Evolutionary conservation across 53 echinoderm and acorn worm species (phyloP).

Genomic region (Astropecten irregularis): DNA sequence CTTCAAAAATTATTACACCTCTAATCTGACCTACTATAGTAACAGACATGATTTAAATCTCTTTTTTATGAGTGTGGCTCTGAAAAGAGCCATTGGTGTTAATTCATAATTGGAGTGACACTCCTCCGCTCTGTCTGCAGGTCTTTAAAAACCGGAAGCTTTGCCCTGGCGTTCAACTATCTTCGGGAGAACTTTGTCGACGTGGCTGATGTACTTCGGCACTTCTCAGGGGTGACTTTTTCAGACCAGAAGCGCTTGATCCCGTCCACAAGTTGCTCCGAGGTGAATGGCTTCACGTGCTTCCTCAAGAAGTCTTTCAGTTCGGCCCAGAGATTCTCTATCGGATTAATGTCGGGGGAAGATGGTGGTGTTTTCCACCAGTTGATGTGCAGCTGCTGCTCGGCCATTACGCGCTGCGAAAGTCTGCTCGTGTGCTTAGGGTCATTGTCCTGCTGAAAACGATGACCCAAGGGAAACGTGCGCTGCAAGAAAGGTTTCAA

Average conservation of each 20-base stretch:
- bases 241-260: constrained; percentile 28
- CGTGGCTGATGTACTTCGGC: constrained; percentile 36
- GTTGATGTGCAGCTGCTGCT: constrained; percentile 6
- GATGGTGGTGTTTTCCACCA: constrained; percentile 67
- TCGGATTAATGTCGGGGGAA: constrained; percentile 64
- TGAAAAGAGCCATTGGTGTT: no score
- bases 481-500: constrained; percentile 49
- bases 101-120: no score
- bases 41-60: no score
- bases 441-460: constrained; percentile 64
- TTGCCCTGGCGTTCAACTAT: constrained; percentile 7
- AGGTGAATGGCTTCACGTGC: constrained; percentile 29
- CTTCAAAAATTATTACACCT: no score
- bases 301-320: constrained; percentile 55
- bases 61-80: no score
- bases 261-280: constrained; percentile 31
- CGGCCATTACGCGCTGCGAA: constrained; percentile 4
- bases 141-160: constrained; percentile 43
- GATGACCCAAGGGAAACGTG: constrained; percentile 21
- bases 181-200: constrained; percentile 17
- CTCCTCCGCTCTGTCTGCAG: no score
- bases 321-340: constrained; percentile 63
- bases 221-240: constrained; percentile 14
- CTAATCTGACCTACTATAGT: no score
- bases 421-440: constrained; percentile 50